These are phyloP conservation scores for Cosmorhoe ocellata DNA, from an alignment of 2,888 invertebrate genomes.

Conservation along the genomic window DNA sequence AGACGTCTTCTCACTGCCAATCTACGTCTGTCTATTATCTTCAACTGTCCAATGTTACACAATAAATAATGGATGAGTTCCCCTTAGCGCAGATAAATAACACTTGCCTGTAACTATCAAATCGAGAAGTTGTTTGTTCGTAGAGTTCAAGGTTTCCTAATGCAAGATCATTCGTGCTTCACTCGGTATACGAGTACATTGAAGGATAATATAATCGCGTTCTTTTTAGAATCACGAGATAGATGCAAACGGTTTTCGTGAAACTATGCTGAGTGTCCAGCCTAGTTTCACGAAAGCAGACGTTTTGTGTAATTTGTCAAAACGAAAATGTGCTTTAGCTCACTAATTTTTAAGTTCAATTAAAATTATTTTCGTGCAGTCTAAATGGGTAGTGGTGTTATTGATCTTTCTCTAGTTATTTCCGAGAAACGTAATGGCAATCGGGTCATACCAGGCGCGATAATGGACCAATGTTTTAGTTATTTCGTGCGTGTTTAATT, in stretches of 20 bases:
- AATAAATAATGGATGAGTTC: constrained; percentile 25
- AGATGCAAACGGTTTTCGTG: background rate
- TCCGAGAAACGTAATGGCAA: constrained; percentile 19
- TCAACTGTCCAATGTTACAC: constrained; percentile 17
- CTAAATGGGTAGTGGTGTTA: background rate
- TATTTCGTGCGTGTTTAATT: constrained; percentile 3
- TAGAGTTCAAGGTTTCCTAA: constrained; percentile 20
- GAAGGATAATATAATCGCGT: background rate
- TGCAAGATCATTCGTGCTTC: constrained; percentile 3
- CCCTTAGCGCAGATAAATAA: constrained; percentile 17
- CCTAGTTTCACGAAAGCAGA: too few species aligned
- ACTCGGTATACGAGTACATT: background rate
- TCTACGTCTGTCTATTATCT: constrained; percentile 20
- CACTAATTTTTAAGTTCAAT: too few species aligned
- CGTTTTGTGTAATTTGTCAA: too few species aligned
- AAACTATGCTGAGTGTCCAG: too few species aligned
- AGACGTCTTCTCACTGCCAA: constrained; percentile 23
- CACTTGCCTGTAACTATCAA: background rate
- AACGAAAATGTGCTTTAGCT: too few species aligned
- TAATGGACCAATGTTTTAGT: constrained; percentile 16
- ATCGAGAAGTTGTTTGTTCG: constrained; percentile 11
- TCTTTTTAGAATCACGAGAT: background rate
- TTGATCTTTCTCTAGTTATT: constrained; percentile 3
- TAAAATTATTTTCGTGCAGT: too few species aligned
- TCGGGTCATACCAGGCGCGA: constrained; percentile 8